These are phyloP conservation scores for Chromobotia macracanthus DNA, from an alignment of 2,797 vertebrate genomes.

Conservation along the genomic window DNA sequence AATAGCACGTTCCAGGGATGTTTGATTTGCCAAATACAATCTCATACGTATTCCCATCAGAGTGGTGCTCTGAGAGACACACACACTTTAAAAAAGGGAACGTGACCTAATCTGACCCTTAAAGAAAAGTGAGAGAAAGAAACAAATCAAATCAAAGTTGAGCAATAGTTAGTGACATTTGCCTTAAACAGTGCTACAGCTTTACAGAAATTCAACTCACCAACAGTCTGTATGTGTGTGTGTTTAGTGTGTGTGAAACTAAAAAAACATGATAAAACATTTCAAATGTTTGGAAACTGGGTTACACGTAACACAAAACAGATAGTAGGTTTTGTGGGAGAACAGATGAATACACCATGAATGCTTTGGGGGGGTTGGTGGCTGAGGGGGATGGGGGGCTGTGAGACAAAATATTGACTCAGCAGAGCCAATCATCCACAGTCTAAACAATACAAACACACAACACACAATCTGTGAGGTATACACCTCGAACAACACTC, in stretches of 20 bases:
- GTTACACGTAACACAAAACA: slow-evolving; percentile 14
- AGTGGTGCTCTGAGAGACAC: no score
- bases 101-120: background rate
- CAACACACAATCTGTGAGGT: slow-evolving; percentile 7
- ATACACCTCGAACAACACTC: background rate
- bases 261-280: slow-evolving; percentile 31
- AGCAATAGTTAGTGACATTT: no score
- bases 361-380: slow-evolving; percentile 10
- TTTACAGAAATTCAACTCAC: no score
- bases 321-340: background rate
- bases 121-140: background rate
- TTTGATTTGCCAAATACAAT: background rate
- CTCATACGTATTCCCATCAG: background rate
- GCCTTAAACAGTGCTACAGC: no score
- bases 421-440: slow-evolving; percentile 3
- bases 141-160: no score
- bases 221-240: background rate
- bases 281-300: slow-evolving; percentile 16
- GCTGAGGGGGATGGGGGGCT: no score
- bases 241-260: slow-evolving; percentile 21
- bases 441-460: slow-evolving; percentile 19
- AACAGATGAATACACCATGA: slow-evolving; percentile 16
- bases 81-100: slow-evolving; percentile 7
- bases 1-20: slow-evolving; percentile 3
- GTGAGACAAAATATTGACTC: slow-evolving; percentile 27